Percentiles rank a stretch among this genome's conserved stretches.
Evolutionary conservation across 2,113 vertebrate species (phyloP).

Genomic region (Octodon degus): DNA sequence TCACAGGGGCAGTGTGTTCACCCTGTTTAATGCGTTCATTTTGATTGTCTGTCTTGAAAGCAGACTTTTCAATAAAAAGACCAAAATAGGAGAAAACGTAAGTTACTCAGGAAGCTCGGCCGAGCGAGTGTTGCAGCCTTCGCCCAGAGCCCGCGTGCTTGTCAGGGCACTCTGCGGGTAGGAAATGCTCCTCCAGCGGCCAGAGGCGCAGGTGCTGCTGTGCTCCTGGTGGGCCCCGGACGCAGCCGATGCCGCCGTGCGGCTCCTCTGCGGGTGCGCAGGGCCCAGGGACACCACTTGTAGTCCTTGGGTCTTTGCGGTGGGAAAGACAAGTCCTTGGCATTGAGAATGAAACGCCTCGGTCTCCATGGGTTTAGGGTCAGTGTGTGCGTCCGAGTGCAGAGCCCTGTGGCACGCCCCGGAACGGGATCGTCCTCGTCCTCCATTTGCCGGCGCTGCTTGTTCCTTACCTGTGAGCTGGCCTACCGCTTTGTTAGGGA

Average conservation of each 20-base stretch:
- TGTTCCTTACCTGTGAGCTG: slow-evolving; percentile 12
- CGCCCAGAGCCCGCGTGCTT: not conserved
- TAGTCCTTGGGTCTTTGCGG: slow-evolving; percentile 40
- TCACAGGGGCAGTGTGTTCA: not conserved
- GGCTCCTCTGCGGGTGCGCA: not conserved
- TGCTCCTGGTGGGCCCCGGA: not conserved
- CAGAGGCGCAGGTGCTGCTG: not conserved
- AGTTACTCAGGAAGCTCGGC: not conserved
- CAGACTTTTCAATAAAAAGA: not conserved
- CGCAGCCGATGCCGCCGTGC: not conserved
- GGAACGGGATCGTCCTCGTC: not conserved
- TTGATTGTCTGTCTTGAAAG: not conserved
- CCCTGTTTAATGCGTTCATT: slow-evolving; percentile 14
- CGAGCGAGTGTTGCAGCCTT: not conserved
- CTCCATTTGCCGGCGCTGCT: not conserved
- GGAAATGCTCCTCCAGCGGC: not conserved
- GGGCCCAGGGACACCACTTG: slow-evolving; percentile 17
- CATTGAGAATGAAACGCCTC: slow-evolving; percentile 23
- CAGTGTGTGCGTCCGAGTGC: not conserved
- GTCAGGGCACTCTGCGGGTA: not conserved
- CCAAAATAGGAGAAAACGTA: not conserved
- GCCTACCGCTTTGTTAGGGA: not conserved
- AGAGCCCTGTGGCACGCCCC: not conserved
- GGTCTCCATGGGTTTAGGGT: slow-evolving; percentile 10
- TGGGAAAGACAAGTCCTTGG: slow-evolving; percentile 33